A percentile compares a stretch with the other conserved stretches of the same genome.
These are phyloP conservation scores for Meloidogyne floridensis DNA, from an alignment of 1,140 invertebrate species.

Conservation along the genomic window DNA sequence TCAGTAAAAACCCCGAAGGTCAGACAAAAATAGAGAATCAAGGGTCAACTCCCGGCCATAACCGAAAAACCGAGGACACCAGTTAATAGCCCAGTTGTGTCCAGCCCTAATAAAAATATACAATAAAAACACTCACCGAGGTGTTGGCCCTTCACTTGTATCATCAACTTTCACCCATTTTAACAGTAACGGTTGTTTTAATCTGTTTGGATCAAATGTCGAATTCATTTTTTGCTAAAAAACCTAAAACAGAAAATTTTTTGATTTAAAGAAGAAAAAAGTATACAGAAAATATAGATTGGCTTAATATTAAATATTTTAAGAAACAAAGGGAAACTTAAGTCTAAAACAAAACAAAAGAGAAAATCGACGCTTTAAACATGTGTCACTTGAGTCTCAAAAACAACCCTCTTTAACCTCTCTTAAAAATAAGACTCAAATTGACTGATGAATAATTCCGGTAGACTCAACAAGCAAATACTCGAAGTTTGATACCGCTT, in stretches of 20 bases:
- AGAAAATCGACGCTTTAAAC: neutral
- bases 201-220: slow-evolving; percentile 13
- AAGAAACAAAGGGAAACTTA: neutral
- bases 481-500: too few species aligned
- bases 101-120: slow-evolving; percentile 10
- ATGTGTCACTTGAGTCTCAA: neutral
- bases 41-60: too few species aligned
- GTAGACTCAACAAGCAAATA: neutral
- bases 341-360: neutral
- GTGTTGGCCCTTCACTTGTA: slow-evolving; percentile 22
- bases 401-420: too few species aligned
- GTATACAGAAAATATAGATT: neutral
- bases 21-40: too few species aligned
- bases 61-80: too few species aligned
- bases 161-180: slow-evolving; percentile 23
- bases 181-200: neutral
- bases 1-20: too few species aligned
- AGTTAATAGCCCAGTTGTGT: too few species aligned
- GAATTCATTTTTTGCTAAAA: neutral
- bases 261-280: slow-evolving; percentile 25
- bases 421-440: neutral
- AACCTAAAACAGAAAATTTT: neutral
- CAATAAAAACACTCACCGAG: slow-evolving; percentile 10
- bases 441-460: neutral
- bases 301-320: neutral